Percentiles rank a stretch among this genome's conserved stretches.
These are phyloP conservation scores for Tetragonisca angustula DNA, from an alignment of 2,888 invertebrate genomes.

Conservation along the genomic window DNA sequence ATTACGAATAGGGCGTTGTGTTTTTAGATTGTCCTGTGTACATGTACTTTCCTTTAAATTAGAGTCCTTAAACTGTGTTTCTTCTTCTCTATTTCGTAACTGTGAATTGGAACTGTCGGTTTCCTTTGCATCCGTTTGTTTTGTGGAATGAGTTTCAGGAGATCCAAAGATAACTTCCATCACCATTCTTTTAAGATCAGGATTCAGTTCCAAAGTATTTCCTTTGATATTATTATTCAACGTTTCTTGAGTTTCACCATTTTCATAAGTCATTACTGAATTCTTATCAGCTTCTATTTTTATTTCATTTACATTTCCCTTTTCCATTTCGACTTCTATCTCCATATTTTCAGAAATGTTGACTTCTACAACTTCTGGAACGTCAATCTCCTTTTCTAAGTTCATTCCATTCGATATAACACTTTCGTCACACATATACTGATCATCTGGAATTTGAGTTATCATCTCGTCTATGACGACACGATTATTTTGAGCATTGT, in stretches of 20 bases:
- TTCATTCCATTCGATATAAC: constrained; percentile 33
- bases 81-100: constrained; percentile 16
- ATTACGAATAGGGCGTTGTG: constrained; percentile 87
- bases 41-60: constrained; percentile 16
- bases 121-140: constrained; percentile 11
- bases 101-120: background rate
- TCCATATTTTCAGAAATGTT: constrained; percentile 9
- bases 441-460: constrained; percentile 60
- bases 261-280: background rate
- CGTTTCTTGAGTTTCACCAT: background rate
- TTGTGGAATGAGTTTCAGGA: constrained; percentile 11
- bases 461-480: constrained; percentile 68
- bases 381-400: constrained; percentile 3
- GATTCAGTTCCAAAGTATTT: constrained; percentile 52
- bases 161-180: constrained; percentile 83
- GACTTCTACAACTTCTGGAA: constrained; percentile 10
- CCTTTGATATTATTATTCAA: background rate
- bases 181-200: constrained; percentile 80
- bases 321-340: constrained; percentile 7
- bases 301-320: background rate
- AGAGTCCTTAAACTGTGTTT: background rate
- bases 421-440: constrained; percentile 45
- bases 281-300: background rate
- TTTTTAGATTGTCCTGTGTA: constrained; percentile 49
- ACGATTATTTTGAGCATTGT: constrained; percentile 85